Conservation (phyloP, 2,888 invertebrate genomes). For the Hypena proboscidalis region DNA sequence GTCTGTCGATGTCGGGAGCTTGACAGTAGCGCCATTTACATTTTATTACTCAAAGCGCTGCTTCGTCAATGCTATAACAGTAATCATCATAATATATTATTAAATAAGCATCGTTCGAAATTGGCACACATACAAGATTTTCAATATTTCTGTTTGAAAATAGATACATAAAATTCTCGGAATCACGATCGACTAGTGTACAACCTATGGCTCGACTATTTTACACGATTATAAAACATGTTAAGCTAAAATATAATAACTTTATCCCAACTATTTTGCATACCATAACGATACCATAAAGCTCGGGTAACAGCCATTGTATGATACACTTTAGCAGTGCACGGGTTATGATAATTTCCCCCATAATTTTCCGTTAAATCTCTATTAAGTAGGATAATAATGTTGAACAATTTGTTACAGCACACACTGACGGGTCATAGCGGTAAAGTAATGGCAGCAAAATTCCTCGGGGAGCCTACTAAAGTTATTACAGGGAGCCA, state of each 20-base stretch:
- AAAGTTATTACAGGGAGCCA: constrained; percentile 99
- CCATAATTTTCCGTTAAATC: constrained; percentile 3
- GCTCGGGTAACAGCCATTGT: constrained; percentile 12
- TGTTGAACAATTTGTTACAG: constrained; percentile 75
- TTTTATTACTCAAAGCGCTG: constrained; percentile 44
- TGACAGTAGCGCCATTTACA: constrained; percentile 47
- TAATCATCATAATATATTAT: too few relatives aligned
- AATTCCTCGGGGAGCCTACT: constrained; percentile 95
- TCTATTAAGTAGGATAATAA: background rate
- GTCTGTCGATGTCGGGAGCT: constrained; percentile 51
- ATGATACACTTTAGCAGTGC: constrained; percentile 14
- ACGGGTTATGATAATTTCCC: constrained; percentile 7
- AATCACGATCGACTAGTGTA: too few relatives aligned
- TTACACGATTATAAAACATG: too few relatives aligned
- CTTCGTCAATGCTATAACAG: constrained; percentile 12
- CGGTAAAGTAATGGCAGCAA: constrained; percentile 98
- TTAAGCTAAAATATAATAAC: too few relatives aligned
- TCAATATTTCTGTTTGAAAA: too few relatives aligned
- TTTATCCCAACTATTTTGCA: constrained; percentile 17
- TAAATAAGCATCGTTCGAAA: too few relatives aligned
- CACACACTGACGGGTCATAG: constrained; percentile 98
- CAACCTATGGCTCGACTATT: too few relatives aligned
- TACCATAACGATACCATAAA: constrained; percentile 7
- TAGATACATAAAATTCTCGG: too few relatives aligned
- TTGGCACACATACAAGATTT: too few relatives aligned